Percentiles rank a stretch among this genome's conserved stretches.
Evolutionary conservation across 2,113 vertebrate species (phyloP).

Genomic region (Phaetusa simplex): DNA sequence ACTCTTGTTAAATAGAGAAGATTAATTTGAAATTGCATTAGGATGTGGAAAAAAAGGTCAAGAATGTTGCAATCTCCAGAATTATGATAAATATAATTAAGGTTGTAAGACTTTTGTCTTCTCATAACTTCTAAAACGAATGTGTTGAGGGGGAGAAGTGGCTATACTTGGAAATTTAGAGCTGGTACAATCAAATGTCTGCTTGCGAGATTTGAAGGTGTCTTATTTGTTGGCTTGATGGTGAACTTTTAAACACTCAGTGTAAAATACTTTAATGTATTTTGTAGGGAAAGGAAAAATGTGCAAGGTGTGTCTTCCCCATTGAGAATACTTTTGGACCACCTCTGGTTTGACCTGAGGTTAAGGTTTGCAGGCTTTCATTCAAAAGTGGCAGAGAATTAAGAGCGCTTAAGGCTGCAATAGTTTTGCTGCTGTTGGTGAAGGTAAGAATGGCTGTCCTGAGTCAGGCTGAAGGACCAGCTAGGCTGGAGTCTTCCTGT

Average conservation of each 20-base stretch:
- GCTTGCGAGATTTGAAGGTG: neutral
- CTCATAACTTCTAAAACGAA: neutral
- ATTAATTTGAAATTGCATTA: slow-evolving; percentile 19
- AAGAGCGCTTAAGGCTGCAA: neutral
- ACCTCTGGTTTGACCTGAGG: neutral
- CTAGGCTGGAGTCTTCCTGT: neutral
- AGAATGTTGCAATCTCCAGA: neutral
- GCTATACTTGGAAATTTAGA: neutral
- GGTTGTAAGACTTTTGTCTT: neutral
- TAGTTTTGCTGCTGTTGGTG: neutral
- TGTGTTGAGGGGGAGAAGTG: rapidly evolving
- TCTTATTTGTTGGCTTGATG: neutral
- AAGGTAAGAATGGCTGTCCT: neutral
- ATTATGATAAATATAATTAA: neutral
- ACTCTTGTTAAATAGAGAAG: neutral
- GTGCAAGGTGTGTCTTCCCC: neutral
- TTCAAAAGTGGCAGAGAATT: neutral
- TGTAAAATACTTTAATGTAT: neutral
- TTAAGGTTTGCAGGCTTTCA: neutral
- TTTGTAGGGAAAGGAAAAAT: neutral
- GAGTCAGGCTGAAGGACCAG: neutral
- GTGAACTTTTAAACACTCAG: neutral
- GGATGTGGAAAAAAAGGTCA: neutral
- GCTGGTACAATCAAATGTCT: neutral
- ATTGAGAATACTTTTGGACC: neutral